These are phyloP conservation scores for Saxidomus purpurata DNA, from an alignment of 1,140 invertebrate genomes.

Conservation along the genomic window DNA sequence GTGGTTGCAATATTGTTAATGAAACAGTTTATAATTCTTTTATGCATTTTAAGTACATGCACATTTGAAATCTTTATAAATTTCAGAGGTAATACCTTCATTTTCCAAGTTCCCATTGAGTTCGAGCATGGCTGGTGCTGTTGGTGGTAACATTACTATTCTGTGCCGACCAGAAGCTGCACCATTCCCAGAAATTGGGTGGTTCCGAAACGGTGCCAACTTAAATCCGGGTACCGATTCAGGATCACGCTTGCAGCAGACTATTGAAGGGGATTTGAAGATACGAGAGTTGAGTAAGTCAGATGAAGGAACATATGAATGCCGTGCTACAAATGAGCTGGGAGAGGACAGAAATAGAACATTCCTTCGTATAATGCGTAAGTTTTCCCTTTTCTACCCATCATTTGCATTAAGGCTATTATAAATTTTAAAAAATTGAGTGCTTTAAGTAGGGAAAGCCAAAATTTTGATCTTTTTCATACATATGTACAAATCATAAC, in stretches of 20 bases:
- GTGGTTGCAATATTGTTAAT: no score
- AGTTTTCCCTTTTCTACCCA: constrained; percentile 11
- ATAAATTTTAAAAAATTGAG: no score
- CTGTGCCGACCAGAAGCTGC: constrained; percentile 97
- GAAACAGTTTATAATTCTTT: no score
- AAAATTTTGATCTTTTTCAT: no score
- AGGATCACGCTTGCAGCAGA: constrained; percentile 60
- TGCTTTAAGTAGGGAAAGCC: no score
- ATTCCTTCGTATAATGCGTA: constrained; percentile 73
- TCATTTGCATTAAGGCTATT: no score
- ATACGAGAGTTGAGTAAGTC: constrained; percentile 75
- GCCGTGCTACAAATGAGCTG: constrained; percentile 81
- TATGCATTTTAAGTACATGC: no score
- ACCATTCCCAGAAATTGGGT: constrained; percentile 94
- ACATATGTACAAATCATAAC: no score
- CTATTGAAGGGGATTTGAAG: constrained; percentile 81
- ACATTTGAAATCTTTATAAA: neutral
- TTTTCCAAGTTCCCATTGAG: constrained; percentile 96
- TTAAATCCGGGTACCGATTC: constrained; percentile 87
- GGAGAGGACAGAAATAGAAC: constrained; percentile 72
- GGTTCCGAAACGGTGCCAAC: constrained; percentile 95
- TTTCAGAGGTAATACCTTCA: constrained; percentile 92
- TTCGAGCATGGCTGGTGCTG: constrained; percentile 94
- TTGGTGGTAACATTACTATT: constrained; percentile 96
- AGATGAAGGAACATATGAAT: constrained; percentile 85